Evolutionary conservation across 2,113 vertebrate genomes (phyloP).

Genomic region (Acrocephalus kingi): DNA sequence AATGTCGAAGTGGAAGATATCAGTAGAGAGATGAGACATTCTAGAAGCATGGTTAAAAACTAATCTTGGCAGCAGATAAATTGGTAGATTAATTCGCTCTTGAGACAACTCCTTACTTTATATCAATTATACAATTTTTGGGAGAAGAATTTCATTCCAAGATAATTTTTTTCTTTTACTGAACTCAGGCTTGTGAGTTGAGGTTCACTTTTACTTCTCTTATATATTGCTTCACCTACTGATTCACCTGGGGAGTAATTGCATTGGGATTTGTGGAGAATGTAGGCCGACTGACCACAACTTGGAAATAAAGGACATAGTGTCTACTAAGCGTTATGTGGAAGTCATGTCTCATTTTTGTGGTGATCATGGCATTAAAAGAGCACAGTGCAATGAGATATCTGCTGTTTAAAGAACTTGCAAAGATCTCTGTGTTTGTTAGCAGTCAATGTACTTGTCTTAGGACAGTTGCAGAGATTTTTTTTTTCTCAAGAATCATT

Average conservation of each 20-base stretch:
- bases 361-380: neutral
- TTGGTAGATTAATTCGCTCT: neutral
- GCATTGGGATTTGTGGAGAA: neutral
- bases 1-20: neutral
- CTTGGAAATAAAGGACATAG: neutral
- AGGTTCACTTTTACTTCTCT: neutral
- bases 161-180: neutral
- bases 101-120: neutral
- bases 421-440: neutral
- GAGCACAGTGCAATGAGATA: accelerated
- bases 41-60: neutral
- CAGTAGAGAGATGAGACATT: neutral
- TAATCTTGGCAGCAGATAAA: neutral
- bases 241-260: neutral
- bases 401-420: neutral
- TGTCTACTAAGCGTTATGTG: neutral
- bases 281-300: accelerated
- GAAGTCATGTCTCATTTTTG: neutral
- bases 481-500: neutral
- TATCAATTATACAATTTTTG: neutral
- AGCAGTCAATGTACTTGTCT: neutral
- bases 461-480: neutral
- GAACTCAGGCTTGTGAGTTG: neutral
- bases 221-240: neutral
- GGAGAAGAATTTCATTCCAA: neutral